A percentile compares a stretch with the other conserved stretches of the same genome.
Evolutionary conservation across 2,113 vertebrate genomes (phyloP).

Genomic region (Heloderma charlesbogerti): DNA sequence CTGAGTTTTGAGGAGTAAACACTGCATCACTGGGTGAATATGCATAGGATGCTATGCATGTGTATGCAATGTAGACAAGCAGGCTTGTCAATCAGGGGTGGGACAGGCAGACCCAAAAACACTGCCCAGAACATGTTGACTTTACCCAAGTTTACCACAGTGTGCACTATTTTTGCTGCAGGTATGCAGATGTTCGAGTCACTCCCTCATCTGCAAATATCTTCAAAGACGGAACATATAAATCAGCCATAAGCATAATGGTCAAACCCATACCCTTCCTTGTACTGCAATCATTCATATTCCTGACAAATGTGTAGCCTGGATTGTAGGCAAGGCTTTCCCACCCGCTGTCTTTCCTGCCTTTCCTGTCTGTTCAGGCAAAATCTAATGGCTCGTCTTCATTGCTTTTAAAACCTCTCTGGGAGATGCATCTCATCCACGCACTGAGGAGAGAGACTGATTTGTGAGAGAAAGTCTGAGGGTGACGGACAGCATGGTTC

Average conservation of each 20-base stretch:
- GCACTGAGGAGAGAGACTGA: not conserved
- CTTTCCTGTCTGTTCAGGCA: not conserved
- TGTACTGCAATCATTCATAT: not conserved
- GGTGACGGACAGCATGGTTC: not conserved
- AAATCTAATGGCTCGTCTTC: not conserved
- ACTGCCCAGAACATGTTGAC: not conserved
- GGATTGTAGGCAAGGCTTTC: not conserved
- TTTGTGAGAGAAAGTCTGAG: not conserved
- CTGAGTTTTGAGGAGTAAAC: not conserved
- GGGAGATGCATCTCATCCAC: not conserved
- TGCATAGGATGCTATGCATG: not conserved
- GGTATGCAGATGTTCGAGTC: not conserved
- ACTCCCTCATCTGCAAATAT: not conserved
- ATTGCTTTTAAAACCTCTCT: not conserved
- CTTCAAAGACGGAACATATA: not conserved
- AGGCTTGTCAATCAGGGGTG: not conserved
- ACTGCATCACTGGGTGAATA: not conserved
- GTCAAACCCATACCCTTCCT: not conserved
- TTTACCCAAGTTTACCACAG: not conserved
- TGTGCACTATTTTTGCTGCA: not conserved
- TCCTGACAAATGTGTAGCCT: not conserved
- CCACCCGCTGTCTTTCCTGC: not conserved
- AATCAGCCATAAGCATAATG: not conserved
- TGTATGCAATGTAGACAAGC: not conserved
- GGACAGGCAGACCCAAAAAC: not conserved